A percentile compares a stretch with the other conserved stretches of the same genome.
Conservation (phyloP, 2,797 vertebrate genomes). For the Glossophaga mutica region DNA sequence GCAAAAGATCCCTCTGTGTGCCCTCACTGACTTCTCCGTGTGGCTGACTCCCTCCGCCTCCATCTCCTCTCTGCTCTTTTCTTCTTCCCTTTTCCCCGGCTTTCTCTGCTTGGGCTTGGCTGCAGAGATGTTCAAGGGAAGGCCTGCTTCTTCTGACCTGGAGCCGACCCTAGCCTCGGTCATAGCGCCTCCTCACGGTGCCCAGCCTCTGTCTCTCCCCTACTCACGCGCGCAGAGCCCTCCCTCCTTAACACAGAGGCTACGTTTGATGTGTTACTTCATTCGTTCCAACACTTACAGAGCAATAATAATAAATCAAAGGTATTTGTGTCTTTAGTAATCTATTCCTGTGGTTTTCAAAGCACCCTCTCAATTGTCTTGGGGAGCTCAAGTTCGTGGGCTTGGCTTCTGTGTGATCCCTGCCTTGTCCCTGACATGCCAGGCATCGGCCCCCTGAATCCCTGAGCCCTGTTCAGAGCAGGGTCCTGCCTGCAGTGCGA, state of each 20-base stretch:
- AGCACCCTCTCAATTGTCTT: neutral
- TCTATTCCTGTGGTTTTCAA: neutral
- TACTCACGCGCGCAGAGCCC: neutral
- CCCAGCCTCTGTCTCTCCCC: neutral
- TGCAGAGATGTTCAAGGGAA: neutral
- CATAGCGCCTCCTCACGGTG: neutral
- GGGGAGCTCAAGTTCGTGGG: neutral
- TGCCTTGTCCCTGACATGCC: conserved; percentile 47
- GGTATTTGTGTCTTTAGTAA: neutral
- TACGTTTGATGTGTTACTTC: neutral
- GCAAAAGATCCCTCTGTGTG: neutral
- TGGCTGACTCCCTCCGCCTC: neutral
- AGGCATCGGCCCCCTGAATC: conserved; percentile 52
- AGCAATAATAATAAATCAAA: conserved; percentile 7
- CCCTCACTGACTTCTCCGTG: neutral
- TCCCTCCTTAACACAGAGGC: neutral
- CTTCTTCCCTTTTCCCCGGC: neutral
- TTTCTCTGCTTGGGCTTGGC: neutral
- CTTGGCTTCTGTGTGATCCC: neutral
- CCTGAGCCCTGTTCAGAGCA: neutral
- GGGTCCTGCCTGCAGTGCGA: conserved; percentile 1
- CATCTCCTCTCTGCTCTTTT: neutral
- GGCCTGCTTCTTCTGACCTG: neutral
- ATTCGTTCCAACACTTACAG: conserved; percentile 30
- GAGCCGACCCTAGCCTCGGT: too few species aligned